Evolutionary conservation across 2,113 vertebrate genomes (phyloP).

Genomic region (Ibidorhyncha struthersii): DNA sequence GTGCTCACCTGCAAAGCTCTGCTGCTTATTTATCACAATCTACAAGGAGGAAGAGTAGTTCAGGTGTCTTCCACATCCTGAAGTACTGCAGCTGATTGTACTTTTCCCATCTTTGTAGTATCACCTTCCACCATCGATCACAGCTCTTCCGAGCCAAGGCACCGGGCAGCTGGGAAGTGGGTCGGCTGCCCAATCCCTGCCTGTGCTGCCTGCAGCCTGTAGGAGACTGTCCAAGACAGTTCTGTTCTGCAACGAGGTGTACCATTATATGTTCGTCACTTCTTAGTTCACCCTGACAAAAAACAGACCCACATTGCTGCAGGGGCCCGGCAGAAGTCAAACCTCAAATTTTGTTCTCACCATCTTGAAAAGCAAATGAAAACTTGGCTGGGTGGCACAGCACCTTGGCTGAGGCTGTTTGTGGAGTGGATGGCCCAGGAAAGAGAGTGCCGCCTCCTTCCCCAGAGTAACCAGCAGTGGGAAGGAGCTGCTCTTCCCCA

Average conservation of each 20-base stretch:
- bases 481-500: not conserved
- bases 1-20: not conserved
- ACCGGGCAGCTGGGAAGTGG: not conserved
- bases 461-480: not conserved
- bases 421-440: not conserved
- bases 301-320: not conserved
- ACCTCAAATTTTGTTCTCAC: not conserved
- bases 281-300: not conserved
- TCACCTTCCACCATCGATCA: not conserved
- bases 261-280: not conserved
- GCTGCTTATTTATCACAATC: not conserved
- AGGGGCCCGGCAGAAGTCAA: not conserved
- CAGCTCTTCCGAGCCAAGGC: not conserved
- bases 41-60: not conserved
- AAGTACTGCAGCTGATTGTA: not conserved
- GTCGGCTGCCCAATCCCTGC: not conserved
- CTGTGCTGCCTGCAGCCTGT: accelerated
- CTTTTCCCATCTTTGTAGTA: not conserved
- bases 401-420: not conserved
- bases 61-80: not conserved
- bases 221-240: not conserved
- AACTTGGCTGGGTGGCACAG: no score
- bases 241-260: not conserved
- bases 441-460: not conserved
- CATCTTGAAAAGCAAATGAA: not conserved